Conservation (phyloP, 2,797 vertebrate species). For the Etheostoma perlongum region DNA sequence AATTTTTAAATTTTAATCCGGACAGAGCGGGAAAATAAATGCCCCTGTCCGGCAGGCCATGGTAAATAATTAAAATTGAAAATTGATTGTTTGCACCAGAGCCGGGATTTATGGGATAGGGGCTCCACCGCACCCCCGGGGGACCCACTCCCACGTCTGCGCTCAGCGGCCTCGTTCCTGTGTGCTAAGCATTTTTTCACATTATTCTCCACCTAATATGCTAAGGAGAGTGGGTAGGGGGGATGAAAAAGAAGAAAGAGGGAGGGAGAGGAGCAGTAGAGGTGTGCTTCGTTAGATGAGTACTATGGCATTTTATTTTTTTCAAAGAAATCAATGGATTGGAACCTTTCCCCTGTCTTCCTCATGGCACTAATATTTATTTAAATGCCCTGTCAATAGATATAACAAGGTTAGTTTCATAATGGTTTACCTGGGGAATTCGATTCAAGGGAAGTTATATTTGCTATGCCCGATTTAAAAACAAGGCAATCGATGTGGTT, state of each 20-base stretch:
- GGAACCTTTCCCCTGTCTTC: conserved; percentile 86
- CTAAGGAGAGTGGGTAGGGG: conserved; percentile 82
- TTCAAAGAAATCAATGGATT: conserved; percentile 89
- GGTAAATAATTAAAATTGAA: conserved; percentile 97
- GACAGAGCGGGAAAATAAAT: conserved; percentile 88
- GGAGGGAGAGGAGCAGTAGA: conserved; percentile 58
- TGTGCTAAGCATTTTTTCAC: conserved; percentile 95
- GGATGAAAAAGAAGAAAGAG: conserved; percentile 50
- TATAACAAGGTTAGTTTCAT: conserved; percentile 95
- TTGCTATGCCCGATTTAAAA: conserved; percentile 91
- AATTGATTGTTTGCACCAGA: conserved; percentile 94
- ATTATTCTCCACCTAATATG: conserved; percentile 94
- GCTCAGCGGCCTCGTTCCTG: conserved; percentile 86
- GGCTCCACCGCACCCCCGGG: conserved; percentile 83
- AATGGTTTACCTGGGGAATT: conserved; percentile 89
- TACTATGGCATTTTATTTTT: conserved; percentile 86
- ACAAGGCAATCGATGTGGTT: conserved; percentile 77
- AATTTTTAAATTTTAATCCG: conserved; percentile 91
- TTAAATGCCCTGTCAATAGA: conserved; percentile 96
- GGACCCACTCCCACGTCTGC: conserved; percentile 87
- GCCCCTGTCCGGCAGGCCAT: conserved; percentile 87
- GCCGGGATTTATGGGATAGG: conserved; percentile 92
- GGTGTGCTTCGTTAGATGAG: conserved; percentile 80
- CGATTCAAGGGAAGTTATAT: conserved; percentile 90
- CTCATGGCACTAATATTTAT: conserved; percentile 93